Conservation (phyloP, 2,797 vertebrate genomes). For the Naso thynnoides region DNA sequence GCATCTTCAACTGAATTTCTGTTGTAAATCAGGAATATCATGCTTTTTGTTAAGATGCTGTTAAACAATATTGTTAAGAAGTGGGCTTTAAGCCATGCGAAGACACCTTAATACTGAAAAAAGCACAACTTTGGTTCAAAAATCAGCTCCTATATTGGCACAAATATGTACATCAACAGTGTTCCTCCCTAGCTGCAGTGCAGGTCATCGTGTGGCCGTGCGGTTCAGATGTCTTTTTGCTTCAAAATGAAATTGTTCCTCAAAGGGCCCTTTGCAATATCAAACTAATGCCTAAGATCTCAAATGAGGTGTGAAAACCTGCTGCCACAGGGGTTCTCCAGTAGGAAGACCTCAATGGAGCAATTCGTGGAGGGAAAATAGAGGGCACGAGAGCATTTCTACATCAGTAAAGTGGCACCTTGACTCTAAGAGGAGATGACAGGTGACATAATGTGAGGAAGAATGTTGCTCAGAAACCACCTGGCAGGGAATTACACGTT, state of each 20-base stretch:
- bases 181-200: not conserved
- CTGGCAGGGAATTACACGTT: not conserved
- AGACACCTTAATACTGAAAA: no score
- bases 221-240: constrained; percentile 11
- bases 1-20: no score
- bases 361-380: not conserved
- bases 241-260: constrained; percentile 33
- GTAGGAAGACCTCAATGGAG: not conserved
- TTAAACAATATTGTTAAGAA: not conserved
- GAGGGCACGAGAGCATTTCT: constrained; percentile 3
- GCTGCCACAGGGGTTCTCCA: not conserved
- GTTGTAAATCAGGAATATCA: no score
- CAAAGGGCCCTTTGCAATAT: not conserved
- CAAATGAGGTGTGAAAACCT: constrained; percentile 39
- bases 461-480: constrained; percentile 37
- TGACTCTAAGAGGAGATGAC: constrained; percentile 21
- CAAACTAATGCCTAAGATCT: constrained; percentile 18
- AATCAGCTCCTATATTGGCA: not conserved
- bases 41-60: not conserved
- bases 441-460: constrained; percentile 19
- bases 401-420: constrained; percentile 19
- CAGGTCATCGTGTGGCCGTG: constrained; percentile 5
- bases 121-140: not conserved
- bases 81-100: no score
- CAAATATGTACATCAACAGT: not conserved